These are phyloP conservation scores for Busseola fusca DNA, from an alignment of 2,888 invertebrate genomes.

Conservation along the genomic window DNA sequence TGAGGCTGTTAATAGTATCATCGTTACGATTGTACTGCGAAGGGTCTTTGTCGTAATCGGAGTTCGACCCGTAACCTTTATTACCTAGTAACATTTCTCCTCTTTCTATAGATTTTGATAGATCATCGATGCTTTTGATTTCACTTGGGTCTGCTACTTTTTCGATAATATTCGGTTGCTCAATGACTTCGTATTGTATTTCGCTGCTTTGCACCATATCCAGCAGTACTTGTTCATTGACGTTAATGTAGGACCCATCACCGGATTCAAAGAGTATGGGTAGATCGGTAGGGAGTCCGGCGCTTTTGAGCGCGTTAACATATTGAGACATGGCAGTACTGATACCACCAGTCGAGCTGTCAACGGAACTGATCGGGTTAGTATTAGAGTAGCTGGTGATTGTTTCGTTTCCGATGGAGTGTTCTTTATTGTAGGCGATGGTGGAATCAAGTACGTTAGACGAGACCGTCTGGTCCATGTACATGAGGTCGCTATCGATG, in stretches of 20 bases:
- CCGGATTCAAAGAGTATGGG: conserved; percentile 91
- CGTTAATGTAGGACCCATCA: conserved; percentile 90
- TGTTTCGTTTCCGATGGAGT: conserved; percentile 73
- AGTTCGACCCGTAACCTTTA: conserved; percentile 73
- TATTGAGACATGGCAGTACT: conserved; percentile 85
- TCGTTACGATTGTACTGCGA: conserved; percentile 74
- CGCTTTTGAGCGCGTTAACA: conserved; percentile 85
- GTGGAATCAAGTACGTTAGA: conserved; percentile 78
- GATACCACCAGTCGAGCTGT: conserved; percentile 72
- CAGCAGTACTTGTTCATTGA: conserved; percentile 90
- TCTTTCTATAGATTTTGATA: conserved; percentile 85
- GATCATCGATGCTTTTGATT: conserved; percentile 86
- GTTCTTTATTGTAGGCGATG: conserved; percentile 76
- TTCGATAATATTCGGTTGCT: conserved; percentile 87
- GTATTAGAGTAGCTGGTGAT: conserved; percentile 76
- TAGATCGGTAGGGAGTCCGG: conserved; percentile 83
- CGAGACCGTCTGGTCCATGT: conserved; percentile 80
- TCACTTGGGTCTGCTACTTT: conserved; percentile 85
- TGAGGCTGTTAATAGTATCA: conserved; percentile 82
- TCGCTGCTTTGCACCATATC: conserved; percentile 88
- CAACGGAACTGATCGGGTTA: conserved; percentile 69
- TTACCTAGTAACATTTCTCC: conserved; percentile 81
- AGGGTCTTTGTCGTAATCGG: conserved; percentile 74
- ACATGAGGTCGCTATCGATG: conserved; percentile 83
- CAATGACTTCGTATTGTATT: conserved; percentile 87